These are phyloP conservation scores for Drosophila micromelanica DNA, from an alignment of 1,140 invertebrate species.

Conservation along the genomic window DNA sequence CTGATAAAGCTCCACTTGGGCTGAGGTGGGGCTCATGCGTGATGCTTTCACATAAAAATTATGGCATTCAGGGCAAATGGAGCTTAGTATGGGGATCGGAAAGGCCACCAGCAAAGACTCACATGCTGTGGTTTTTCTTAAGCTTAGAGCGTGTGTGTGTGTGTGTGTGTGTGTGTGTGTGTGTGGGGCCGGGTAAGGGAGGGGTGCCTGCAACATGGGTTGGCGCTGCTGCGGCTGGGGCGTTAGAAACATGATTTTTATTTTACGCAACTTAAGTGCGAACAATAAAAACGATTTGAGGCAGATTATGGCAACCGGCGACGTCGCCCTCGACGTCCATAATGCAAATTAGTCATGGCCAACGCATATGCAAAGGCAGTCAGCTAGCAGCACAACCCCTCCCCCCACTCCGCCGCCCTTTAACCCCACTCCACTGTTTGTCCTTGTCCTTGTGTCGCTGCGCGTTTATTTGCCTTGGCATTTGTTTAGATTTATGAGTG, in stretches of 20 bases:
- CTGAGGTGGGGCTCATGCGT: slow-evolving; percentile 57
- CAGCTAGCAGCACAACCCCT: background rate
- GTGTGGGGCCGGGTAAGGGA: background rate
- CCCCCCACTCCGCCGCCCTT: background rate
- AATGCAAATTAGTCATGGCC: slow-evolving; percentile 82
- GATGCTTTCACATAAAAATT: slow-evolving; percentile 83
- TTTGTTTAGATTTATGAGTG: slow-evolving; percentile 82
- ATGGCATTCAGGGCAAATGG: slow-evolving; percentile 80
- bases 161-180: background rate
- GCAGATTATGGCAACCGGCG: slow-evolving; percentile 74
- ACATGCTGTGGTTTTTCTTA: slow-evolving; percentile 53
- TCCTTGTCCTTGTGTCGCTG: background rate
- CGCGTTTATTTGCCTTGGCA: slow-evolving; percentile 61
- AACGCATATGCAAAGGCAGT: slow-evolving; percentile 50
- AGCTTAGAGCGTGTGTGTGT: background rate
- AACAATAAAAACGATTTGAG: slow-evolving; percentile 83
- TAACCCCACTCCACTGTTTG: background rate
- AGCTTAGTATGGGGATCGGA: slow-evolving; percentile 57
- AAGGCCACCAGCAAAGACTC: slow-evolving; percentile 42
- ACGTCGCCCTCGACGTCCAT: slow-evolving; percentile 45
- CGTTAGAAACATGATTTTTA: slow-evolving; percentile 84
- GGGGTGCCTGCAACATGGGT: background rate
- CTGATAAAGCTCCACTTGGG: slow-evolving; percentile 56
- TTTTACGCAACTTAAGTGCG: slow-evolving; percentile 84
- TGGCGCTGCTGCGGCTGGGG: slow-evolving; percentile 41